phyloP scores from a whole-genome alignment of 2,113 vertebrate species.

The Lethenteron reissneri region DNA sequence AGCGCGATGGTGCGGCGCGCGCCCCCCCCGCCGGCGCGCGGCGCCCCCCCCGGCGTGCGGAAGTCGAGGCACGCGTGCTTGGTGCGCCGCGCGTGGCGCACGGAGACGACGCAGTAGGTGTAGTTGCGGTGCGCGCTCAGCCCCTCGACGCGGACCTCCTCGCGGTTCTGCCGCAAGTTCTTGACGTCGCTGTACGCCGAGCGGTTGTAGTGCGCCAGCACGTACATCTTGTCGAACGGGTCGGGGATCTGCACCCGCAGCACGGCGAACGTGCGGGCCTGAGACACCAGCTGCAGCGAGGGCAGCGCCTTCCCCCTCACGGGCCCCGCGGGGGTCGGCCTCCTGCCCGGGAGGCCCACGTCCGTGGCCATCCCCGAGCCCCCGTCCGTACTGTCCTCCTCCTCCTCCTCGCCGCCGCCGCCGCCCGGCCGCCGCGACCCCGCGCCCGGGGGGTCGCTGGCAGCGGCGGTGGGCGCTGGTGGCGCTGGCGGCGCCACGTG shows the following conservation, averaged over 20 bases:
- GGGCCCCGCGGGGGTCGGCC: background rate
- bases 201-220: slow-evolving; percentile 8
- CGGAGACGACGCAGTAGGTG: slow-evolving; percentile 8
- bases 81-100: slow-evolving; percentile 1
- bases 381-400: background rate
- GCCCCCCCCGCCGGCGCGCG: background rate
- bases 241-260: slow-evolving; percentile 7
- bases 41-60: background rate
- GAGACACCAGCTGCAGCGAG: background rate
- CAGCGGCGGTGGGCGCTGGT: background rate
- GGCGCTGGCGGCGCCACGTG: background rate
- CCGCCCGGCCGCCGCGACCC: no score
- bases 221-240: background rate
- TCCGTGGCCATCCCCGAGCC: background rate
- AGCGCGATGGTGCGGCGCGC: slow-evolving; percentile 8
- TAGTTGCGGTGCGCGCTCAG: slow-evolving; percentile 5
- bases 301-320: background rate
- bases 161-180: background rate
- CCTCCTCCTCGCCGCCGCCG: background rate
- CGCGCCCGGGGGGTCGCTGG: background rate
- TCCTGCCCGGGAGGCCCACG: background rate
- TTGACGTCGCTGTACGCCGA: slow-evolving; percentile 5
- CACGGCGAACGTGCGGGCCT: background rate
- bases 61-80: slow-evolving; percentile 8
- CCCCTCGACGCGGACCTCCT: slow-evolving; percentile 5